A percentile compares a stretch with the other conserved stretches of the same genome.
phyloP scores from a whole-genome alignment of 2,113 vertebrate species.

The Sceloporus undulatus region DNA sequence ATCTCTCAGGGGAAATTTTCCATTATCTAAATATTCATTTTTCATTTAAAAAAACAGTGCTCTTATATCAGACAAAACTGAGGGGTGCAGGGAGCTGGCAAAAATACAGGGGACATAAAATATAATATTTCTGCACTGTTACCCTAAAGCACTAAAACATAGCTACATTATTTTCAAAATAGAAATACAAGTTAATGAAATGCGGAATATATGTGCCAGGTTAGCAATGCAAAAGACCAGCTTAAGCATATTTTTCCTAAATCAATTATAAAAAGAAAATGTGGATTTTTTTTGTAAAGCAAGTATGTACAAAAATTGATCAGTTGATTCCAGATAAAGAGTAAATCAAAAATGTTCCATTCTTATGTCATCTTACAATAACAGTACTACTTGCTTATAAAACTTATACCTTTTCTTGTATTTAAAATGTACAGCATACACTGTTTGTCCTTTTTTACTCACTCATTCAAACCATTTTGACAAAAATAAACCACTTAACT shows the following conservation, averaged over 20 bases:
- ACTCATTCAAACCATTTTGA: conserved; percentile 70
- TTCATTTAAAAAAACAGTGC: conserved; percentile 39
- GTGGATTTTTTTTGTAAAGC: conserved; percentile 70
- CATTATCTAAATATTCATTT: conserved; percentile 44
- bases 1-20: conserved; percentile 24
- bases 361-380: conserved; percentile 77
- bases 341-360: conserved; percentile 67
- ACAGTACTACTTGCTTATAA: conserved; percentile 76
- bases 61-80: conserved; percentile 59
- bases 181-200: conserved; percentile 77
- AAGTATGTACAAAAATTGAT: conserved; percentile 78
- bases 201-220: conserved; percentile 62
- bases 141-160: conserved; percentile 74
- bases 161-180: conserved; percentile 73
- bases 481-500: conserved; percentile 81
- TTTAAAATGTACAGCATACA: conserved; percentile 75
- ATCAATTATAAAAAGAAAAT: conserved; percentile 78
- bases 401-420: conserved; percentile 74
- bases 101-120: conserved; percentile 65
- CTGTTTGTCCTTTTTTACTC: conserved; percentile 69
- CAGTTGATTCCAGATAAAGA: conserved; percentile 68
- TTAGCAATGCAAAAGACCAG: conserved; percentile 92
- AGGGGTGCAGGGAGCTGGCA: conserved; percentile 55
- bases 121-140: conserved; percentile 71
- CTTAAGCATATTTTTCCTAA: conserved; percentile 87